A percentile compares a stretch with the other conserved stretches of the same genome.
phyloP scores from a whole-genome alignment of 2,888 invertebrate species.

The Entomobrya proxima region DNA sequence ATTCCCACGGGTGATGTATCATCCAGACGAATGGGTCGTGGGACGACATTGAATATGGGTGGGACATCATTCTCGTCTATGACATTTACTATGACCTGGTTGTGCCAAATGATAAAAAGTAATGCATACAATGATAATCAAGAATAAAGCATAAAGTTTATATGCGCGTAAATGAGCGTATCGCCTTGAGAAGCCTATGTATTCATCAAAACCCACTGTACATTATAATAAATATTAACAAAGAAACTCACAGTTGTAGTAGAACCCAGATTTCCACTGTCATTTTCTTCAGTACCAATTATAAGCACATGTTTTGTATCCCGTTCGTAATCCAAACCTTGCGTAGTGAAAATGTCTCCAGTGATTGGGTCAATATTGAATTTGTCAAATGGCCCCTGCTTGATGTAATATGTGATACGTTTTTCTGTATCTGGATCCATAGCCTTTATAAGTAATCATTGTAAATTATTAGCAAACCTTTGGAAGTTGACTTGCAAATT shows the following conservation, averaged over 20 bases:
- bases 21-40: conserved; percentile 89
- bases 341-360: conserved; percentile 87
- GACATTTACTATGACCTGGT: conserved; percentile 61
- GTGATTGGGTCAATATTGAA: conserved; percentile 89
- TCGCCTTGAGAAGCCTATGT: no score
- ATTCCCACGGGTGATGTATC: conserved; percentile 90
- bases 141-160: no score
- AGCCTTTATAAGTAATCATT: conserved; percentile 80
- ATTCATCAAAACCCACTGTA: background rate
- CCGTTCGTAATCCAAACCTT: conserved; percentile 87
- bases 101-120: background rate
- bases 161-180: no score
- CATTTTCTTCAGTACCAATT: conserved; percentile 90
- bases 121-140: background rate
- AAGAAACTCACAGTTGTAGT: conserved; percentile 82
- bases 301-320: conserved; percentile 85
- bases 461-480: background rate
- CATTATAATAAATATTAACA: background rate
- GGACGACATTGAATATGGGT: conserved; percentile 89
- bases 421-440: conserved; percentile 88
- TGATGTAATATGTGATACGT: conserved; percentile 87
- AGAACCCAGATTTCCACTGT: conserved; percentile 83
- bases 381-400: conserved; percentile 87
- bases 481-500: background rate
- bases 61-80: conserved; percentile 90